Evolutionary conservation across 37 sponge, comb jelly and placozoan species (phyloP), one percentile per base, ranked within the genome.

Genomic region (Bolinopsis microptera): DNA sequence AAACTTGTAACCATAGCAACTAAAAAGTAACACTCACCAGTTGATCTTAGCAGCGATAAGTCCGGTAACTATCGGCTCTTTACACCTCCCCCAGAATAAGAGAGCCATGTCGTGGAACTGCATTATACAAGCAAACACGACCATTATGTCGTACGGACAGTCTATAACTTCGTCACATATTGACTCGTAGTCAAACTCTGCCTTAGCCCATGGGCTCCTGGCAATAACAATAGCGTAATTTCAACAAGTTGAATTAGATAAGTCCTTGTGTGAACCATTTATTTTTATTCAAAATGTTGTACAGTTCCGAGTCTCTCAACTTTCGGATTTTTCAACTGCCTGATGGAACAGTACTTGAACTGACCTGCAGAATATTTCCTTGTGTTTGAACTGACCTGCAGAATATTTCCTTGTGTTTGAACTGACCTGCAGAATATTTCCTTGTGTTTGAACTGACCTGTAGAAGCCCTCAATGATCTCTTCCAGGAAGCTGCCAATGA

Each of bases 21-120:
- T n/a, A n/a, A n/a, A n/a, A n/a, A n/a, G n/a, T n/a, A n/a, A n/a
- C n/a, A 82, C 83, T 35, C 23, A 82, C 83, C 83, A 82, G 24
- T 82, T 82, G 31, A 82, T 82, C 31, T 82, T 82, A 36, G 83
- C 83, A 13, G 38, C 36, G 31, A 82, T 35, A 21, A 82, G 30
- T 35, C 83, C 83, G 38, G 83, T 23, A 3, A 82, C 83, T 35
- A 82, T 82, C 8, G 83, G 83, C 23, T 82, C 83, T 32, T 82
- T 82, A 82, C 83, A 82, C 38, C 31, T 82, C 5, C 38, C 31
- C 83, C 83, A 82, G 83, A 82, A 82, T 3, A 82, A 23, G 32
- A 36, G 23, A 23, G 83, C 35, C 83, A 82, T 82, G 38, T 82
- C 83, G 83, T 82, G 83, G 83, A 36, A 82, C 83, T 82, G 38